A percentile compares a stretch with the other conserved stretches of the same genome.
Evolutionary conservation across 2,113 vertebrate genomes (phyloP).

Genomic region (Okapia johnstoni): DNA sequence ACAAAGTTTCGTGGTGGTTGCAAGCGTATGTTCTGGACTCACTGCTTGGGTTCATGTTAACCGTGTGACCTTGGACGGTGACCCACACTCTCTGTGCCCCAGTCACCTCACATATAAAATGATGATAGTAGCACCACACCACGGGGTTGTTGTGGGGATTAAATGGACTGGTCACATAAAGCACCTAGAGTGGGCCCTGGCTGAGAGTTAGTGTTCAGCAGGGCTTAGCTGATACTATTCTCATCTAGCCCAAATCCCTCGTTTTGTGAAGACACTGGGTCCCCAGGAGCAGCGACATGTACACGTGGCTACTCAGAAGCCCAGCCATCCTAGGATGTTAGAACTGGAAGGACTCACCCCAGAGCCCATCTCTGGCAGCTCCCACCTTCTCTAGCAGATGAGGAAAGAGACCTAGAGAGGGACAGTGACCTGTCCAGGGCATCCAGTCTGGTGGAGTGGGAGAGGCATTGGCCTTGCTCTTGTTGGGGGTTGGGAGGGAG

Average conservation of each 20-base stretch:
- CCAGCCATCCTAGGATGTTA: not conserved
- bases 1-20: not conserved
- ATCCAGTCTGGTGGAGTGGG: not conserved
- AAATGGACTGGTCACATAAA: not conserved
- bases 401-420: not conserved
- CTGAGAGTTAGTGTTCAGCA: not conserved
- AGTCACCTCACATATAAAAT: not conserved
- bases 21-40: not conserved
- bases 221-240: not conserved
- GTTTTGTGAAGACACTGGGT: not conserved
- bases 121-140: not conserved
- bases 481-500: not conserved
- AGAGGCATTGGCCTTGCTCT: not conserved
- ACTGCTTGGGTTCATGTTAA: not conserved
- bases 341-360: not conserved
- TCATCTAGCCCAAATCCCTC: not conserved
- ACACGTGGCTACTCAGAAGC: not conserved
- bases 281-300: not conserved
- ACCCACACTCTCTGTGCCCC: not conserved
- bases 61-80: not conserved
- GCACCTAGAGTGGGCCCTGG: not conserved
- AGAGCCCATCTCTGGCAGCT: not conserved
- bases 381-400: not conserved
- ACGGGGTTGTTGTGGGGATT: not conserved
- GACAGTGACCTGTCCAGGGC: not conserved